Conservation (phyloP, 1,140 invertebrate genomes). For the Drosophila ironensis region DNA sequence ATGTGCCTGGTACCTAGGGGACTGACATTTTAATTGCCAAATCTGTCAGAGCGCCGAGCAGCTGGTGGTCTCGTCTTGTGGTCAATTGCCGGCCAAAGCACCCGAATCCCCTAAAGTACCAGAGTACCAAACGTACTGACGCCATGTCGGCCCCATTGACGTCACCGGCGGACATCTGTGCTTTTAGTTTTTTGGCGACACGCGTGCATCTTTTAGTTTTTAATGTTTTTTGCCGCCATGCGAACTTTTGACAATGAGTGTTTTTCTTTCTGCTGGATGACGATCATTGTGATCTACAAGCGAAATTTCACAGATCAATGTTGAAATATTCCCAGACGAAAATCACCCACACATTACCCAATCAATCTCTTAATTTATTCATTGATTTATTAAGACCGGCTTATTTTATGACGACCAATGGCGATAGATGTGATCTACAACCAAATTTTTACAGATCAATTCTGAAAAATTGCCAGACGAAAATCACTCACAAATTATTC, state of each 20-base stretch:
- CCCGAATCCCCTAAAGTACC: constrained; percentile 2
- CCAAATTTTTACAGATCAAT: no score
- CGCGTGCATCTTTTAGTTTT: constrained; percentile 39
- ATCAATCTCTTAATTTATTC: no score
- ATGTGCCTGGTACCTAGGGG: neutral
- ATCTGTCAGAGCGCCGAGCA: constrained; percentile 53
- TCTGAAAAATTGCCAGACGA: no score
- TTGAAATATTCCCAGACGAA: no score
- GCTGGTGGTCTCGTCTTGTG: constrained; percentile 51
- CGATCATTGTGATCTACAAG: no score
- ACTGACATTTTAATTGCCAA: constrained; percentile 68
- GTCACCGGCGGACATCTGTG: constrained; percentile 42
- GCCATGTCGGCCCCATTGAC: constrained; percentile 36
- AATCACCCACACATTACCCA: no score
- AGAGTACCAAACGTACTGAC: constrained; percentile 26
- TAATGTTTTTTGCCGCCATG: constrained; percentile 6
- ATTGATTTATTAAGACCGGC: no score
- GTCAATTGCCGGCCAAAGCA: constrained; percentile 21
- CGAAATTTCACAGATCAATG: no score
- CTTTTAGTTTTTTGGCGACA: constrained; percentile 8
- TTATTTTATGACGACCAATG: no score
- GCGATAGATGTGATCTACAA: no score
- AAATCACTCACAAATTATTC: no score
- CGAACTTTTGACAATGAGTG: constrained; percentile 4
- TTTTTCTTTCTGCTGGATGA: neutral